phyloP scores from a whole-genome alignment of 2,888 invertebrate genomes.

The Zelleria hepariella region DNA sequence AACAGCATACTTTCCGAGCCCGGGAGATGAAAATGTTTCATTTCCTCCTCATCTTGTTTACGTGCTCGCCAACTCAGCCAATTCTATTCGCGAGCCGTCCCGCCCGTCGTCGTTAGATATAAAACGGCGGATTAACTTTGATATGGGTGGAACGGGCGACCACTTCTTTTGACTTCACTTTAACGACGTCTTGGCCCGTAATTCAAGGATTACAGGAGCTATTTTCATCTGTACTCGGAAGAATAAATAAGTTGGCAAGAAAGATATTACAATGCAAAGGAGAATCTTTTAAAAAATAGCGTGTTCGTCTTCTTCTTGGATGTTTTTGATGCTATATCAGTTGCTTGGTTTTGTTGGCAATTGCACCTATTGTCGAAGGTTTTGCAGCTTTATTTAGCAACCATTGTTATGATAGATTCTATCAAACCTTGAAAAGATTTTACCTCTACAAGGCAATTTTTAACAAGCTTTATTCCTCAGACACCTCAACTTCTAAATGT shows the following conservation, averaged over 20 bases:
- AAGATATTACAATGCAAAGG: neutral
- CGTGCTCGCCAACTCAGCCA: neutral
- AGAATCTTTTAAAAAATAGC: neutral
- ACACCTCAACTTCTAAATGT: too few relatives aligned
- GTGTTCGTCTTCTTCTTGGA: neutral
- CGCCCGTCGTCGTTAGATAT: neutral
- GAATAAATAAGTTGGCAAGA: neutral
- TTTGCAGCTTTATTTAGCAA: neutral
- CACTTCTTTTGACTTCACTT: neutral
- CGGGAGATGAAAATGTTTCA: neutral
- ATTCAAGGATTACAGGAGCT: neutral
- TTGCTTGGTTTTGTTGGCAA: neutral
- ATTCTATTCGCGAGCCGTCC: neutral
- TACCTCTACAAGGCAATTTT: too few relatives aligned
- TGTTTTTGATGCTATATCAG: neutral
- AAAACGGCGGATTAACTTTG: constrained; percentile 2
- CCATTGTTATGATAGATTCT: neutral
- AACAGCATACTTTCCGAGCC: too few relatives aligned
- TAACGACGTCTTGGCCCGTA: neutral
- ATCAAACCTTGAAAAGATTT: neutral
- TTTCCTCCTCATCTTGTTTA: neutral
- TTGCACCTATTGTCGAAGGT: neutral
- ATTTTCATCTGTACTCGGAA: neutral
- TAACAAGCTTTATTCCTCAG: too few relatives aligned
- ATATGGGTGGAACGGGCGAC: constrained; percentile 5